Evolutionary conservation across 2,797 vertebrate species (phyloP), one percentile per base, ranked within the genome.

Genomic region (Scleropages formosus): DNA sequence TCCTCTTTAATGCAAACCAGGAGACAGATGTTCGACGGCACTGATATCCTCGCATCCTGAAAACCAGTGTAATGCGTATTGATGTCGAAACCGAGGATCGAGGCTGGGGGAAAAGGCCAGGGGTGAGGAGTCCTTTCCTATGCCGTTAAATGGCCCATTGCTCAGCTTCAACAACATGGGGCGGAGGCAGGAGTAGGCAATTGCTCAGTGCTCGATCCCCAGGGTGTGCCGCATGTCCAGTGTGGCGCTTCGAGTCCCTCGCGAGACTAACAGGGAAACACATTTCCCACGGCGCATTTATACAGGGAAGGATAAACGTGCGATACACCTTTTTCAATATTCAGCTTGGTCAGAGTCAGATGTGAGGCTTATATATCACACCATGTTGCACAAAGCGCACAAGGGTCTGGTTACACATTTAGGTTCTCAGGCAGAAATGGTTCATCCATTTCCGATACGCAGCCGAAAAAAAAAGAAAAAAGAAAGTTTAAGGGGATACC

Each of bases 61-160:
- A n/a, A 85, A 82, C 79, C 79, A 56, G 79, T 60, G 80, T 80
- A 83, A 89, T 85, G 85, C 73, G 79, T 80, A 85, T 84, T 83
- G 84, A 89, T 88, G 83, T 79, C 78, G 53, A 78, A 74, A 83
- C 87, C 87, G 83, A 82, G 79, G 79, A 73, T 75, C 76, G 75
- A 16, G 66, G 82, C 81, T 79, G 78, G 70, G 79, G 80, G 77
- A 24, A 82, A 51, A 74, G 77, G 77, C 75, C 78, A 72, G 60
- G 80, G 67, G 71, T 73, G 80, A 86, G 82, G 74, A 75, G 80
- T 77, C 81, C 82, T 74, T 81, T 82, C 77, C 66, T 46, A 31
- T 78, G 15, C n/a, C 60, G 74, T 74, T 69, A 73, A 81, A 75
- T 44, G 76, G 77, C 79, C 75, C 66, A 72, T 80, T 72, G 77